These are phyloP conservation scores for Eudasyphora cyanicolor DNA, from an alignment of 2,888 invertebrate species.

Conservation along the genomic window DNA sequence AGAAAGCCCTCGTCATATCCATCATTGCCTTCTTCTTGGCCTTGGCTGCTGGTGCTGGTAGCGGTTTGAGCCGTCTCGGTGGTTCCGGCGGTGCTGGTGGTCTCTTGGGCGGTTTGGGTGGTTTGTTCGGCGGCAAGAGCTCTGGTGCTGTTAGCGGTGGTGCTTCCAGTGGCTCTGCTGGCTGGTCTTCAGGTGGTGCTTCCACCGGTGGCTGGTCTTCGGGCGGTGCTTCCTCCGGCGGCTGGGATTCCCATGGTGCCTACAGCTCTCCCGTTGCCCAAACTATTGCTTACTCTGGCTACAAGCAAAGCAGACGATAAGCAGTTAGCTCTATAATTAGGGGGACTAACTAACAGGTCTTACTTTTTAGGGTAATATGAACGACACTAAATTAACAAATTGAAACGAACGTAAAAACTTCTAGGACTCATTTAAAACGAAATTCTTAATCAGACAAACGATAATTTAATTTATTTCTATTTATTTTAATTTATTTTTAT, in stretches of 20 bases:
- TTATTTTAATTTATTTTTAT: conserved; percentile 78
- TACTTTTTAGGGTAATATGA: conserved; percentile 66
- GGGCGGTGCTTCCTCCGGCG: conserved; percentile 73
- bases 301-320: conserved; percentile 80
- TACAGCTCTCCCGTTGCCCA: conserved; percentile 82
- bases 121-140: conserved; percentile 76
- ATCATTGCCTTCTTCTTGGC: conserved; percentile 83
- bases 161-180: conserved; percentile 69
- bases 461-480: conserved; percentile 77
- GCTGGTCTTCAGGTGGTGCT: conserved; percentile 69
- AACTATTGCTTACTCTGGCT: conserved; percentile 81
- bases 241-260: conserved; percentile 80
- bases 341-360: conserved; percentile 46
- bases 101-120: conserved; percentile 74
- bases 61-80: conserved; percentile 74
- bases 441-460: conserved; percentile 67
- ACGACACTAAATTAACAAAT: conserved; percentile 44
- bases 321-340: conserved; percentile 57
- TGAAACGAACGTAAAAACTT: conserved; percentile 27
- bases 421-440: conserved; percentile 56
- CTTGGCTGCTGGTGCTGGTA: conserved; percentile 80
- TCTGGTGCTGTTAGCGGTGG: conserved; percentile 66
- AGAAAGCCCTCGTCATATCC: conserved; percentile 84
- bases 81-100: conserved; percentile 73
- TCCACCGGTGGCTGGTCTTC: conserved; percentile 75